Conservation (phyloP, 2,797 vertebrate genomes). For the Cheirogaleus major region DNA sequence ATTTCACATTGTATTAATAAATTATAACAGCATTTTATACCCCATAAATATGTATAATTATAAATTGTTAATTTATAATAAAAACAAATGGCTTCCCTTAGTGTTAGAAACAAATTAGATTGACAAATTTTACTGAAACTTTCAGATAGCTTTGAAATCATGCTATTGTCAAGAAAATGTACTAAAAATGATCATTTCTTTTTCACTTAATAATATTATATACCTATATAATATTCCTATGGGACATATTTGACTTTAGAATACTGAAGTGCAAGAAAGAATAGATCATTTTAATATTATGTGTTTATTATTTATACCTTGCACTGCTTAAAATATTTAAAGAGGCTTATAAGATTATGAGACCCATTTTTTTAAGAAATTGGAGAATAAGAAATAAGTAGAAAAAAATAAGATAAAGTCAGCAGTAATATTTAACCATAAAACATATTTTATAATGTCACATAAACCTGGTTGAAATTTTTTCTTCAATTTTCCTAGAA, state of each 20-base stretch:
- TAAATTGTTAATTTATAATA: background rate
- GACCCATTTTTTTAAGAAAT: background rate
- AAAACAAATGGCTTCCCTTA: background rate
- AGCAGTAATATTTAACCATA: background rate
- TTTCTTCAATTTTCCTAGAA: background rate
- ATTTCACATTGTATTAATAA: background rate
- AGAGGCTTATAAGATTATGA: background rate
- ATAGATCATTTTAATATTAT: background rate
- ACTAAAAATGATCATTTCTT: background rate
- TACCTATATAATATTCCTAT: background rate
- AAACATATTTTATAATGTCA: background rate
- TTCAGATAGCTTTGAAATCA: background rate
- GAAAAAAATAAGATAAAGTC: background rate
- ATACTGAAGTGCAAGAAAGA: background rate
- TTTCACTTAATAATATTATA: background rate
- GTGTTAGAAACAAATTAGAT: background rate
- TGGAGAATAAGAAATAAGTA: background rate
- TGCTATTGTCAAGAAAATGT: slow-evolving; percentile 12
- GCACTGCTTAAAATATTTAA: background rate
- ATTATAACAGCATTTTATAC: background rate
- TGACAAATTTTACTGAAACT: background rate
- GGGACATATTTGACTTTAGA: background rate
- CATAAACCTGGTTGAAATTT: background rate
- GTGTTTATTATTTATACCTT: background rate
- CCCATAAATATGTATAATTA: background rate